phyloP scores from a whole-genome alignment of 2,888 invertebrate species.

The Petrophora chlorosata region DNA sequence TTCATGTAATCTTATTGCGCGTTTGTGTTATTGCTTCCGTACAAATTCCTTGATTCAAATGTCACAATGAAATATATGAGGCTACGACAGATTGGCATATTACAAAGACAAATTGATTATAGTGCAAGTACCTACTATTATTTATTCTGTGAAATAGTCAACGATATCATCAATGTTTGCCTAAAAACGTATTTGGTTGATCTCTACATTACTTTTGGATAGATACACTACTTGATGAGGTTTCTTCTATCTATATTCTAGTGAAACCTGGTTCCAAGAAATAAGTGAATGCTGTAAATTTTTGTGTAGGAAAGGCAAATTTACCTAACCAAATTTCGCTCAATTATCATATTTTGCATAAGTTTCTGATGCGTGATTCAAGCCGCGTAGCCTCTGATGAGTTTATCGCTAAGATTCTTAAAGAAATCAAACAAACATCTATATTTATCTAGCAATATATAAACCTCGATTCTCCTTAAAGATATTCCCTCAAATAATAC shows the following conservation, averaged over 20 bases:
- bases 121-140: neutral
- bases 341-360: no score
- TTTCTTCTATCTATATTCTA: no score
- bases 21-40: constrained; percentile 16
- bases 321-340: no score
- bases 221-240: no score
- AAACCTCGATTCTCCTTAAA: constrained; percentile 22
- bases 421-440: constrained; percentile 9
- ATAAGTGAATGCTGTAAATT: no score
- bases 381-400: neutral
- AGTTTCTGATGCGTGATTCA: neutral
- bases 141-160: neutral
- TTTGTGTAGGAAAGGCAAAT: no score
- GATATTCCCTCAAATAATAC: constrained; percentile 25
- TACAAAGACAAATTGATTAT: constrained; percentile 1
- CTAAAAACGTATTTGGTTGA: no score
- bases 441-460: constrained; percentile 29
- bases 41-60: neutral
- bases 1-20: constrained; percentile 1
- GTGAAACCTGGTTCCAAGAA: no score
- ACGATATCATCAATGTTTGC: neutral
- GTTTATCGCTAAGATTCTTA: neutral
- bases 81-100: no score
- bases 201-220: no score
- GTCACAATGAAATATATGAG: neutral